Evolutionary conservation across 2,797 vertebrate genomes (phyloP).

Genomic region (Perdix hodgsoniae): DNA sequence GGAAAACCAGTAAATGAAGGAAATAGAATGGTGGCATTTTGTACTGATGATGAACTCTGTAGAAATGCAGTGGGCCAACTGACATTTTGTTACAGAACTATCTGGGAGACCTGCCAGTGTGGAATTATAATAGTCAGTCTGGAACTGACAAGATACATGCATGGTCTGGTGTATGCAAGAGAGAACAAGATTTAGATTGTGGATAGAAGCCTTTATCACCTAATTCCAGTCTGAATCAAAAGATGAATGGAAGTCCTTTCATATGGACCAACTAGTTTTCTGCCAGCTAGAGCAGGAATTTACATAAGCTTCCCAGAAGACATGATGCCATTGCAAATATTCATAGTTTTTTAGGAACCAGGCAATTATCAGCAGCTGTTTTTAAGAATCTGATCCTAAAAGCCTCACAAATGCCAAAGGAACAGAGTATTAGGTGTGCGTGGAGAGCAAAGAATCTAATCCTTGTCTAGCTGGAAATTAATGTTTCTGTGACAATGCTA

Average conservation of each 20-base stretch:
- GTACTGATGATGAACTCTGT: conserved; percentile 41
- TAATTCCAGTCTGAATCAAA: conserved; percentile 7
- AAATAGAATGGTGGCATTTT: conserved; percentile 47
- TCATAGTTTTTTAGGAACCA: background rate
- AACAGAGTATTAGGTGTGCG: background rate
- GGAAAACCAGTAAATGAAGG: conserved; percentile 3
- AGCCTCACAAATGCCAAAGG: background rate
- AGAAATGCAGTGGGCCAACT: conserved; percentile 5
- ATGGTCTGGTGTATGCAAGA: conserved; percentile 1
- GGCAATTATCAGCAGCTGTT: background rate
- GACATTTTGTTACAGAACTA: conserved; percentile 40
- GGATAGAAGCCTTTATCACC: background rate
- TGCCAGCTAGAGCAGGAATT: background rate
- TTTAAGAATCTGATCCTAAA: background rate
- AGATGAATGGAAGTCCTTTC: background rate
- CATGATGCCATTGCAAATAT: background rate
- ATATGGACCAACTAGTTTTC: background rate
- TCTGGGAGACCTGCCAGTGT: conserved; percentile 41
- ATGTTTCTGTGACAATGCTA: background rate
- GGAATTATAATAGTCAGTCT: conserved; percentile 29
- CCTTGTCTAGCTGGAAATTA: background rate
- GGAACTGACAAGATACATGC: background rate
- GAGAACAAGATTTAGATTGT: conserved; percentile 18
- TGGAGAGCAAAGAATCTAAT: background rate
- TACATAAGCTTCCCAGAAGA: background rate